phyloP scores from a whole-genome alignment of 1,140 invertebrate species.

The Lasioglossum baleicum region DNA sequence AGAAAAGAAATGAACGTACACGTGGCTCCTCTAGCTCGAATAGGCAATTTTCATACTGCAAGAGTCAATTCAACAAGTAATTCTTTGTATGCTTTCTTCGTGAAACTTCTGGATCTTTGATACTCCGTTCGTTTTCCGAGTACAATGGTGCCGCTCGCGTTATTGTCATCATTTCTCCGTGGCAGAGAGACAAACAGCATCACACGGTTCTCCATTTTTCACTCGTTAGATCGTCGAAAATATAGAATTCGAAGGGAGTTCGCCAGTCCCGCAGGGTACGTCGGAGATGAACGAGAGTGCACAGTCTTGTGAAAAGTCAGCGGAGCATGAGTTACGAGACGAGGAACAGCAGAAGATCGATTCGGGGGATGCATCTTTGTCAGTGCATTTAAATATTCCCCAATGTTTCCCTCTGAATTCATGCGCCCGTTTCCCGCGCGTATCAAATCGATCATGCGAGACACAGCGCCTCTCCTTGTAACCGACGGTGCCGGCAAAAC shows the following conservation, averaged over 20 bases:
- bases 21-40: no score
- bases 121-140: no score
- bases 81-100: no score
- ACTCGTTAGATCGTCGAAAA: no score
- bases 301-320: constrained; percentile 5
- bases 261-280: neutral
- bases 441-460: neutral
- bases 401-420: neutral
- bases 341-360: neutral
- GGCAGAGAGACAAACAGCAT: no score
- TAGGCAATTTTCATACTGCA: no score
- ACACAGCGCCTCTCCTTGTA: neutral
- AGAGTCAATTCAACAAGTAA: no score
- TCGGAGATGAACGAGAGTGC: neutral
- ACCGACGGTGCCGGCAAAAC: neutral
- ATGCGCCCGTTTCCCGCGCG: neutral
- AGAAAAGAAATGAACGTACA: no score
- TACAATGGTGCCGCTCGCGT: no score
- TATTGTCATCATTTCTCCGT: no score
- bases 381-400: constrained; percentile 1
- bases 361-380: neutral
- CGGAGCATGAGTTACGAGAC: neutral
- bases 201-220: no score
- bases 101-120: no score
- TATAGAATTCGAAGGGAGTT: neutral